phyloP scores from a whole-genome alignment of 2,888 invertebrate species.

The Cataglyphis albicans region DNA sequence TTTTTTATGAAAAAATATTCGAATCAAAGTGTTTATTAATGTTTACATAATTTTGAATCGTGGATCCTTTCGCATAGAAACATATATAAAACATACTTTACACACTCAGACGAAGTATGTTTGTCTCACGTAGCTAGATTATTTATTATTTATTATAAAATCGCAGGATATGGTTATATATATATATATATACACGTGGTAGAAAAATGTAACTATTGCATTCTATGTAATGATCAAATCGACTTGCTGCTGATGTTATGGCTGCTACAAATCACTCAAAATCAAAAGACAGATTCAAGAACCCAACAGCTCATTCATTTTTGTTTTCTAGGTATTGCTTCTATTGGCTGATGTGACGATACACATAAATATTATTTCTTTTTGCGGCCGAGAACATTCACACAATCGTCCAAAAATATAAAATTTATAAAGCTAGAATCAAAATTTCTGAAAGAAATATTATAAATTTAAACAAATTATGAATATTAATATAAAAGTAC shows the following conservation, averaged over 20 bases:
- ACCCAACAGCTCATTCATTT: constrained; percentile 59
- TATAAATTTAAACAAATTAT: constrained; percentile 7
- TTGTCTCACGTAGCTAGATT: constrained; percentile 59
- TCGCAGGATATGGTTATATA: constrained; percentile 37
- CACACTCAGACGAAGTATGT: constrained; percentile 66
- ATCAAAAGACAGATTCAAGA: constrained; percentile 35
- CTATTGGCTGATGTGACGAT: constrained; percentile 75
- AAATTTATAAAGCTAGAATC: neutral
- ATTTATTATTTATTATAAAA: constrained; percentile 54
- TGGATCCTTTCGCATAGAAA: constrained; percentile 40
- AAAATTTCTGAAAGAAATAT: neutral
- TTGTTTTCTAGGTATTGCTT: constrained; percentile 77
- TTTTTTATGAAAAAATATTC: neutral
- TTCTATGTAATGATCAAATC: constrained; percentile 42
- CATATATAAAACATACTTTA: constrained; percentile 70
- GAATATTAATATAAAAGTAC: neutral
- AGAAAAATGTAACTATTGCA: constrained; percentile 55
- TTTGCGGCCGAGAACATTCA: constrained; percentile 39
- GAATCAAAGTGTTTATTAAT: neutral
- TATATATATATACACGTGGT: neutral
- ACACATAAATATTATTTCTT: constrained; percentile 55
- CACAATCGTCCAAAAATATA: neutral
- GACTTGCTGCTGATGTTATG: constrained; percentile 4
- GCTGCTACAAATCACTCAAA: constrained; percentile 17
- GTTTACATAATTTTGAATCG: constrained; percentile 3